Percentiles rank a stretch among this genome's conserved stretches.
phyloP scores from a whole-genome alignment of 2,888 invertebrate genomes.

The Dynastes hyllus region DNA sequence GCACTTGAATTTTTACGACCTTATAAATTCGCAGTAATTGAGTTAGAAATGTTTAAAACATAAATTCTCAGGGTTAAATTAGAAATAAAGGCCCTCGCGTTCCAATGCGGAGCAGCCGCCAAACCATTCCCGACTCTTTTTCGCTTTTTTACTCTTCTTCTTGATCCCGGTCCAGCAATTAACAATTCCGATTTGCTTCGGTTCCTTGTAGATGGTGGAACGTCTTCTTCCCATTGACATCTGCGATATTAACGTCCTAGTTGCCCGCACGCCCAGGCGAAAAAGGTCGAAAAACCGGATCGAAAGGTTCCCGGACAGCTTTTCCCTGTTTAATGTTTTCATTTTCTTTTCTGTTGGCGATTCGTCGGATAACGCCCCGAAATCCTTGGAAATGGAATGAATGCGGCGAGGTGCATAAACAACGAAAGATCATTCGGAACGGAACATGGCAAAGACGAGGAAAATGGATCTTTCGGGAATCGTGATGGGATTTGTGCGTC shows the following conservation, averaged over 20 bases:
- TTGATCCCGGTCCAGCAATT: slow-evolving; percentile 11
- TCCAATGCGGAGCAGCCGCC: background rate
- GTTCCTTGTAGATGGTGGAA: background rate
- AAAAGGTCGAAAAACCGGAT: slow-evolving; percentile 9
- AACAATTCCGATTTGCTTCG: slow-evolving; percentile 22
- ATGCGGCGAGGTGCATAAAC: slow-evolving; percentile 21
- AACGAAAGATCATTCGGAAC: slow-evolving; percentile 17
- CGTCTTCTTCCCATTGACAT: slow-evolving; percentile 23
- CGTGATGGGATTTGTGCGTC: slow-evolving; percentile 20
- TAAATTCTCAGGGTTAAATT: slow-evolving; percentile 35
- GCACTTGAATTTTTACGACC: slow-evolving; percentile 40
- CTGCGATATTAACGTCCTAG: slow-evolving; percentile 23
- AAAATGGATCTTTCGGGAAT: slow-evolving; percentile 23
- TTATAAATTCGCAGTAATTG: slow-evolving; percentile 41
- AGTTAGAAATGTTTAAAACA: slow-evolving; percentile 45
- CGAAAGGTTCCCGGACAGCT: slow-evolving; percentile 5
- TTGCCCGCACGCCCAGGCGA: background rate
- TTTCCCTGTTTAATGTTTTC: slow-evolving; percentile 32
- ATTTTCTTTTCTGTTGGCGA: slow-evolving; percentile 33
- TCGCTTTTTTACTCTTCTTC: background rate
- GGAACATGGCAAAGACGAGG: slow-evolving; percentile 2
- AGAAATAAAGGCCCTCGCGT: slow-evolving; percentile 25
- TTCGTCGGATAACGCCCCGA: slow-evolving; percentile 28
- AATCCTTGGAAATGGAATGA: slow-evolving; percentile 30
- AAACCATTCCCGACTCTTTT: background rate